Evolutionary conservation across 2,888 invertebrate species (phyloP), one percentile per base, ranked within the genome.

Genomic region (Trachelus troglodyta): DNA sequence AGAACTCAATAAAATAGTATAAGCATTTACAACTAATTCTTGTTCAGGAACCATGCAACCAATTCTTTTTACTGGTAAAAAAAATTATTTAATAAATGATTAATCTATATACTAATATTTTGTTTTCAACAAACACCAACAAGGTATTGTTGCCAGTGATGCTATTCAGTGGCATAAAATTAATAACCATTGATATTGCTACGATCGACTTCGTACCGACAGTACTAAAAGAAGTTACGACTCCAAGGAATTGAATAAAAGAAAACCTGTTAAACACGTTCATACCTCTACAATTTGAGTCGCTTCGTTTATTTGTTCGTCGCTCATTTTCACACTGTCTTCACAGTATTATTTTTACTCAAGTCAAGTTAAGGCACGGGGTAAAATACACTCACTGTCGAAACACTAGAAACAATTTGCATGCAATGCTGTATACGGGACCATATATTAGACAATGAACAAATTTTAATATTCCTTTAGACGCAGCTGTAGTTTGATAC

Each of bases 301-400:
- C 11, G 86, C 78, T 75, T 90, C 89, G 37, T 85, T 88, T 77
- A 81, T 84, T 82, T 87, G 87, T 81, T 90, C 87, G 82, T 90
- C 88, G 79, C 89, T 91, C 91, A 91, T 91, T 77, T 81, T 89
- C 76, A 79, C 79, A 79, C 81, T 80, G 77, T 83, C 3, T 71
- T 71, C 31, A 31, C 71, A 31, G 71, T 12, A 71, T 71, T 56
- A 15, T 56, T 56, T 56, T 56, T 23, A 56, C 56, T 56, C 23
- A 23, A 40, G 40, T 40, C 40, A 40, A 56, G 9, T 56, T 56
- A 56, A 56, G 75, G 77, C 76, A 81, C 81, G 82, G 79, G 82
- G 79, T 79, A 78, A 56, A 69, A 79, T 79, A 78, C 77, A 78
- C 80, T 75, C 40, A 77, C 81, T 75, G 77, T 79, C 31, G 12